phyloP scores from a whole-genome alignment of 1,140 invertebrate genomes.

The Phthorimaea operculella region DNA sequence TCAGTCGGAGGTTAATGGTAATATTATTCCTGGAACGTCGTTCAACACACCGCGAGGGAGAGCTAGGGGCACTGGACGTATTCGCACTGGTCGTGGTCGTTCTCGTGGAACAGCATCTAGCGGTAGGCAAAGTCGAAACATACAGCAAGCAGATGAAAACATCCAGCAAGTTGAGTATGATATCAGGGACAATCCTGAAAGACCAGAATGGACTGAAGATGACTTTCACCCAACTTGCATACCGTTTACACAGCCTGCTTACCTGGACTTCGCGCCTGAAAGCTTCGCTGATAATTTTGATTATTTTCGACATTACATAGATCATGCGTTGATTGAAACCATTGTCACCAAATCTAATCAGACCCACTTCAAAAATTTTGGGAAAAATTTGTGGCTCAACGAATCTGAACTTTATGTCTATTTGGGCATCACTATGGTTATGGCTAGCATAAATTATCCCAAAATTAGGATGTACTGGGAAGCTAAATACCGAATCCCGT shows the following conservation, averaged over 20 bases:
- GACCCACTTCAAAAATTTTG: neutral
- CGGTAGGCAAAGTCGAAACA: neutral
- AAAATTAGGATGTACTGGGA: constrained; percentile 7
- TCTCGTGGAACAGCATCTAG: neutral
- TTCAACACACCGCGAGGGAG: neutral
- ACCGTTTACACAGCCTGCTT: constrained; percentile 1
- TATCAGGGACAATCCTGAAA: constrained; percentile 3
- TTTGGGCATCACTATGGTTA: constrained; percentile 2
- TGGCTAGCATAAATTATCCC: constrained; percentile 3
- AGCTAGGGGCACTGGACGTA: neutral
- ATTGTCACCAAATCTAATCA: constrained; percentile 6
- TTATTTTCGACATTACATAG: constrained; percentile 2
- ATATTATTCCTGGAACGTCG: neutral
- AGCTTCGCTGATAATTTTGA: neutral
- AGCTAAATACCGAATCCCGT: neutral
- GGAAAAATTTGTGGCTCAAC: neutral
- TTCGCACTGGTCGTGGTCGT: neutral
- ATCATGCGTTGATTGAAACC: constrained; percentile 1
- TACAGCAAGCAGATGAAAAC: neutral
- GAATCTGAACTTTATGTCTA: neutral
- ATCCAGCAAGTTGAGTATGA: neutral
- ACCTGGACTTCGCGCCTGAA: neutral
- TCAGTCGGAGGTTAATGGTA: neutral
- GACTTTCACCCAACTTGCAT: neutral
- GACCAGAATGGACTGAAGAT: constrained; percentile 3